A percentile compares a stretch with the other conserved stretches of the same genome.
Conservation (phyloP, 1,140 invertebrate species). For the Cydia pomonella region DNA sequence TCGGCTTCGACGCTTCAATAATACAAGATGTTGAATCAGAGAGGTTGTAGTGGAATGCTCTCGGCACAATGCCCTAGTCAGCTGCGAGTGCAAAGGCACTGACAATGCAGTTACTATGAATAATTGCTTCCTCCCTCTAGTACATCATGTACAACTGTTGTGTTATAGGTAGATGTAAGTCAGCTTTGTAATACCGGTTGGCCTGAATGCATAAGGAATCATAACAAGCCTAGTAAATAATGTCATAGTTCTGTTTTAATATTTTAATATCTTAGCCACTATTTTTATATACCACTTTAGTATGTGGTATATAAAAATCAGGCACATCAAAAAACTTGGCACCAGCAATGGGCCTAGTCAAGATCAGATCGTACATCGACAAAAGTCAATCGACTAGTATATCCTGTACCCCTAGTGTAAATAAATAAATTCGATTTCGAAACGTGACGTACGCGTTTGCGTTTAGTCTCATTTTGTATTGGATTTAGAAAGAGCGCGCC, state of each 20-base stretch:
- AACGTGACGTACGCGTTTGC: too few relatives aligned
- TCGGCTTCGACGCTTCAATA: neutral
- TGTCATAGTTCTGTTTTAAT: neutral
- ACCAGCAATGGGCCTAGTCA: too few relatives aligned
- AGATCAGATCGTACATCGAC: too few relatives aligned
- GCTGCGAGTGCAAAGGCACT: slow-evolving; percentile 15
- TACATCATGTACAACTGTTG: neutral
- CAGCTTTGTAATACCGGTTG: neutral
- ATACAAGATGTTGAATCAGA: slow-evolving; percentile 13
- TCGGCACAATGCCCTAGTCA: slow-evolving; percentile 27
- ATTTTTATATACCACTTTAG: too few relatives aligned
- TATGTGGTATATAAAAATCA: too few relatives aligned
- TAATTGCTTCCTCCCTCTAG: slow-evolving; percentile 25
- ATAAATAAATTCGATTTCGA: too few relatives aligned
- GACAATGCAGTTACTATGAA: slow-evolving; percentile 27
- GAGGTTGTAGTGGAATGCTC: slow-evolving; percentile 1
- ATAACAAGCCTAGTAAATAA: neutral
- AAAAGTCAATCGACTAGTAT: too few relatives aligned
- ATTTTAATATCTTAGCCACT: too few relatives aligned
- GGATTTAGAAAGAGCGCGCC: too few relatives aligned
- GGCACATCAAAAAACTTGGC: too few relatives aligned
- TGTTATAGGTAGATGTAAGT: neutral
- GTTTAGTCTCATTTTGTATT: too few relatives aligned
- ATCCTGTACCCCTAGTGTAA: too few relatives aligned
- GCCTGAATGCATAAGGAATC: neutral